These are phyloP conservation scores for Trilocha varians DNA, from an alignment of 2,888 invertebrate species.

Conservation along the genomic window DNA sequence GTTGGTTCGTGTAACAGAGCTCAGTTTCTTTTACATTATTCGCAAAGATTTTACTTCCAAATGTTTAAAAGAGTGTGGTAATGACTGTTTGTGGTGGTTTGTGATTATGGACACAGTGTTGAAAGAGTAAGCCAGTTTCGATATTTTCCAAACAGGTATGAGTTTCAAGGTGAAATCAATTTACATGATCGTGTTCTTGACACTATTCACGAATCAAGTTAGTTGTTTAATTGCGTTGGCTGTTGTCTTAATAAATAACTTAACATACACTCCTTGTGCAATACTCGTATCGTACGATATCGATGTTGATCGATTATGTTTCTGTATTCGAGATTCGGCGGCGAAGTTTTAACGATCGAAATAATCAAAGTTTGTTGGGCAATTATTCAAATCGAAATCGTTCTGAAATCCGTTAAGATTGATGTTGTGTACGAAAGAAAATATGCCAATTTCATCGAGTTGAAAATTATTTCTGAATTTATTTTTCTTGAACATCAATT, in stretches of 20 bases:
- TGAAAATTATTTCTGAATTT: background rate
- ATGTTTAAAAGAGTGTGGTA: background rate
- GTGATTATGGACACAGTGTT: constrained; percentile 8
- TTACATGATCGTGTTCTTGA: constrained; percentile 21
- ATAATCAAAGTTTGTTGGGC: background rate
- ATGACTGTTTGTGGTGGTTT: constrained; percentile 2
- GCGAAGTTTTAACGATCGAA: background rate
- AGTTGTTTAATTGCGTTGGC: background rate
- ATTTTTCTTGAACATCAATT: background rate
- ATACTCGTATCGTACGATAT: background rate
- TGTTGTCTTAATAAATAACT: background rate
- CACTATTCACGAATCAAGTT: constrained; percentile 9
- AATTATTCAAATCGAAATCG: background rate
- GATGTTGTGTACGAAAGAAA: background rate
- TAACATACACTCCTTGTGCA: background rate
- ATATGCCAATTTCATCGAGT: background rate
- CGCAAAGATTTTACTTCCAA: background rate
- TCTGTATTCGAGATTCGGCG: background rate
- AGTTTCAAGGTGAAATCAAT: constrained; percentile 33
- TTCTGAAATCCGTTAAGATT: background rate
- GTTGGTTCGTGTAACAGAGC: background rate
- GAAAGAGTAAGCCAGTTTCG: constrained; percentile 14
- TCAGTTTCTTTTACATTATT: background rate
- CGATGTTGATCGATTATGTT: background rate
- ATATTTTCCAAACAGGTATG: constrained; percentile 17